phyloP scores from a whole-genome alignment of 2,888 invertebrate genomes.

The Himalopsyche kuldschensis region DNA sequence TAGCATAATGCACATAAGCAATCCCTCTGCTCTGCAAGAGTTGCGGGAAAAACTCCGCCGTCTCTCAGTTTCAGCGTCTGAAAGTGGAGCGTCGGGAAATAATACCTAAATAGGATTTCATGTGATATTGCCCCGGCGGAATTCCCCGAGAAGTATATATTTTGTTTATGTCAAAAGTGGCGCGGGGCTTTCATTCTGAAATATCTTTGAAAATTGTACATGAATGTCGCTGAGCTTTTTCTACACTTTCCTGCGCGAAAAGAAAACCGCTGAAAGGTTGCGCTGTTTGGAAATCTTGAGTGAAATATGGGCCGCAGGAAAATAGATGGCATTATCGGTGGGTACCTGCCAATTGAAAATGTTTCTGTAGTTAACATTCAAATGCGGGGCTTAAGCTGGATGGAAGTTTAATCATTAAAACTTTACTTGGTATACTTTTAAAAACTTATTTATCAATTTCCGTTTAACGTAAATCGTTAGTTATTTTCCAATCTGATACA shows the following conservation, averaged over 20 bases:
- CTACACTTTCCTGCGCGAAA: not conserved
- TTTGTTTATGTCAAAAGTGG: slow-evolving; percentile 38
- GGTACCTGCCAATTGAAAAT: not conserved
- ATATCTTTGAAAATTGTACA: slow-evolving; percentile 17
- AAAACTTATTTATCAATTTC: not conserved
- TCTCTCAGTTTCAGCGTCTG: not conserved
- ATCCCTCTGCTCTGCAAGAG: slow-evolving; percentile 6
- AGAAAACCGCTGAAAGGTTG: slow-evolving; percentile 18
- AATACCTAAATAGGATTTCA: slow-evolving; percentile 38
- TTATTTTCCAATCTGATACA: not conserved
- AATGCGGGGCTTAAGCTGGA: not conserved
- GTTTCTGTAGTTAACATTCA: not conserved
- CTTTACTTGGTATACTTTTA: not conserved
- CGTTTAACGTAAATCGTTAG: not conserved
- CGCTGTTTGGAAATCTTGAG: slow-evolving; percentile 18
- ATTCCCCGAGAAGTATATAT: slow-evolving; percentile 32
- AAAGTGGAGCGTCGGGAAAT: slow-evolving; percentile 37
- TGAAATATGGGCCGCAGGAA: slow-evolving; percentile 16
- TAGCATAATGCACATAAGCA: slow-evolving; percentile 12
- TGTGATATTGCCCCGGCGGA: slow-evolving; percentile 38
- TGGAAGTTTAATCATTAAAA: not conserved
- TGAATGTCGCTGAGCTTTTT: slow-evolving; percentile 4
- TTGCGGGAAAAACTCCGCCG: not conserved
- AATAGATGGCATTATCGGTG: not conserved
- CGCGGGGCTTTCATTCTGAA: slow-evolving; percentile 21